A percentile compares a stretch with the other conserved stretches of the same genome.
Evolutionary conservation across 2,113 vertebrate genomes (phyloP).

Genomic region (Toxostoma redivivum): DNA sequence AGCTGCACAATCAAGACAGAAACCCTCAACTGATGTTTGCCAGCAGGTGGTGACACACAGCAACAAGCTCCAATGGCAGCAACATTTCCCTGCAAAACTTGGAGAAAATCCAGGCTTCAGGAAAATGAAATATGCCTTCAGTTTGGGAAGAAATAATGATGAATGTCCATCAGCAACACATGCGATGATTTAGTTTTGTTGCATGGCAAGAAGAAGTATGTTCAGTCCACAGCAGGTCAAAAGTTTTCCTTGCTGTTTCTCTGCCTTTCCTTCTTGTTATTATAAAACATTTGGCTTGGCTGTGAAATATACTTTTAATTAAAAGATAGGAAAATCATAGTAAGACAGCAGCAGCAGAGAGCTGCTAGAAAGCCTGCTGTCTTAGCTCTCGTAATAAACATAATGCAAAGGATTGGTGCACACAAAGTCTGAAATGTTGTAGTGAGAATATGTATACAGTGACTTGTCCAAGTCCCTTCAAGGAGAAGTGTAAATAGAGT

Average conservation of each 20-base stretch:
- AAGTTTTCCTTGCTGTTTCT: constrained; percentile 45
- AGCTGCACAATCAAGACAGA: neutral
- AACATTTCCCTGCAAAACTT: constrained; percentile 35
- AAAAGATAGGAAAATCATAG: constrained; percentile 68
- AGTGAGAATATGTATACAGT: neutral
- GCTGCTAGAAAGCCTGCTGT: constrained; percentile 36
- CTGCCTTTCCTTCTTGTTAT: constrained; percentile 41
- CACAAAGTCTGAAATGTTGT: neutral
- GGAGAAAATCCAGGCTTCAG: constrained; percentile 56
- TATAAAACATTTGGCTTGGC: constrained; percentile 51
- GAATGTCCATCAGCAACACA: constrained; percentile 29
- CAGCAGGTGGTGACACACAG: constrained; percentile 72
- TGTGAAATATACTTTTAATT: constrained; percentile 64
- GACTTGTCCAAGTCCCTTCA: neutral
- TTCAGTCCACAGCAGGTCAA: constrained; percentile 33
- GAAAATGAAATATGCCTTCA: constrained; percentile 59
- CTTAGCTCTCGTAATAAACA: constrained; percentile 3
- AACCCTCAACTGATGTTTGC: constrained; percentile 47
- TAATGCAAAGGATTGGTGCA: neutral
- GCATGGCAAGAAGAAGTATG: constrained; percentile 37
- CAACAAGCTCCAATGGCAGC: constrained; percentile 58
- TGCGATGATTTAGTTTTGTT: neutral
- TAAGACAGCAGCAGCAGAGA: constrained; percentile 32
- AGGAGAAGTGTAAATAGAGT: neutral
- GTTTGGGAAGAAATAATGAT: constrained; percentile 51